phyloP scores from a whole-genome alignment of 2,797 vertebrate genomes.

The Melanotaenia parkinsoni region DNA sequence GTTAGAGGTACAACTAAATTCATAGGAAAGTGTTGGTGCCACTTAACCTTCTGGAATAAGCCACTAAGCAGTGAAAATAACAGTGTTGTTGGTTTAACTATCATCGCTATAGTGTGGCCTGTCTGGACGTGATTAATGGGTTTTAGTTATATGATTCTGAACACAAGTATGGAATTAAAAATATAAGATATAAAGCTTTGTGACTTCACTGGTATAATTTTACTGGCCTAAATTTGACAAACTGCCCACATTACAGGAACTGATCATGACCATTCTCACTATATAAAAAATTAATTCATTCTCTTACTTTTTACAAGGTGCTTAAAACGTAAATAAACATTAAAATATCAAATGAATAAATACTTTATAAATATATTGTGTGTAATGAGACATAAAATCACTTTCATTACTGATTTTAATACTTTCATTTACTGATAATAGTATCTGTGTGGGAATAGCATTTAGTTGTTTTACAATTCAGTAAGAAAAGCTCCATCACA shows the following conservation, averaged over 20 bases:
- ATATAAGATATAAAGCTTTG: neutral
- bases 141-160: neutral
- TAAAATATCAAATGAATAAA: neutral
- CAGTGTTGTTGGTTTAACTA: neutral
- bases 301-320: neutral
- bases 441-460: neutral
- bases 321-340: neutral
- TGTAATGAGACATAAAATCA: neutral
- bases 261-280: neutral
- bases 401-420: neutral
- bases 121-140: neutral
- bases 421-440: neutral
- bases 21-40: neutral
- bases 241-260: too few species aligned
- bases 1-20: neutral
- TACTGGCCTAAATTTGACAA: neutral
- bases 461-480: neutral
- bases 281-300: neutral
- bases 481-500: neutral
- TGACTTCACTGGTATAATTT: neutral
- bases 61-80: too few species aligned
- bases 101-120: neutral
- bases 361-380: neutral
- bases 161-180: neutral
- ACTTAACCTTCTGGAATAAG: neutral